Percentiles rank a stretch among this genome's conserved stretches.
These are phyloP conservation scores for Lepidocyrtinus sp. DNA, from an alignment of 2,888 invertebrate genomes.

Conservation along the genomic window DNA sequence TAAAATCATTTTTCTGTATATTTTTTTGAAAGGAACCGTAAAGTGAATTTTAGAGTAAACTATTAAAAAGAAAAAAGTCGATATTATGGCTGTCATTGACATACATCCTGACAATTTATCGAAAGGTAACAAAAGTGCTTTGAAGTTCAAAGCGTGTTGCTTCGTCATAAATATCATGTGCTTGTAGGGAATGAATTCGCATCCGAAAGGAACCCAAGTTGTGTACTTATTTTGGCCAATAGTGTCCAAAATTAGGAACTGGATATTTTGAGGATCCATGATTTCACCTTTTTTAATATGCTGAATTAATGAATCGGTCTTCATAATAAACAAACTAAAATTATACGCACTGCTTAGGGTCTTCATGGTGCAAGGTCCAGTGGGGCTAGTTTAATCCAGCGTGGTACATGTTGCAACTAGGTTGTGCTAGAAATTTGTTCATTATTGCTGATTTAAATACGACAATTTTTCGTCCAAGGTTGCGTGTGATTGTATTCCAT, in stretches of 20 bases:
- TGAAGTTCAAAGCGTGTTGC: constrained; percentile 17
- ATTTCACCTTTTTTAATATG: background rate
- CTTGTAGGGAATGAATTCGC: constrained; percentile 22
- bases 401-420: background rate
- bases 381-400: background rate
- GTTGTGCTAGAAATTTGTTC: too few relatives aligned
- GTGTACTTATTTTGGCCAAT: background rate
- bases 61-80: background rate
- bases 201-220: constrained; percentile 22
- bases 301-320: background rate
- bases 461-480: too few relatives aligned
- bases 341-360: background rate
- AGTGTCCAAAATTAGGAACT: background rate
- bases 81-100: background rate
- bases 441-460: too few relatives aligned
- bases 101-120: background rate
- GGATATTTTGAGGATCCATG: background rate
- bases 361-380: background rate
- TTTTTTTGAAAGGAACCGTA: too few relatives aligned
- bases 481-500: too few relatives aligned
- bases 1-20: background rate
- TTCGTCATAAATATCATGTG: constrained; percentile 13
- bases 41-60: background rate
- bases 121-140: constrained; percentile 14
- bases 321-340: background rate